Percentiles rank a stretch among this genome's conserved stretches.
These are phyloP conservation scores for Drosophila trichaetosa DNA, from an alignment of 2,888 invertebrate genomes.

Conservation along the genomic window DNA sequence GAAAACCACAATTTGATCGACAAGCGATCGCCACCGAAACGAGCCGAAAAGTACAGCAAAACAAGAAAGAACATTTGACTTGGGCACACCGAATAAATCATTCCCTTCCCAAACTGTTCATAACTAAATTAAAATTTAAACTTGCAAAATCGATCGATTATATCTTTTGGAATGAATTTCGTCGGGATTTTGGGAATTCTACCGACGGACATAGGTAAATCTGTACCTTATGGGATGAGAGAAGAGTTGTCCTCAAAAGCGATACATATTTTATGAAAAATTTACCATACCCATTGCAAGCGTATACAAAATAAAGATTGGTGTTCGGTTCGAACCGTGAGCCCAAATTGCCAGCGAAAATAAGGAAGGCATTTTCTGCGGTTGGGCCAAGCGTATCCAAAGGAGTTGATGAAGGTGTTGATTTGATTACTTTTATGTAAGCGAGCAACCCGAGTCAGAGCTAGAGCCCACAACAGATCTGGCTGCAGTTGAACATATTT, in stretches of 20 bases:
- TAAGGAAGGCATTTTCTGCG: constrained; percentile 73
- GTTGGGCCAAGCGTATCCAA: constrained; percentile 70
- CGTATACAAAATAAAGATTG: constrained; percentile 43
- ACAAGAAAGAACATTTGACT: constrained; percentile 1
- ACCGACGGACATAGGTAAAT: background rate
- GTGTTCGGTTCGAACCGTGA: constrained; percentile 47
- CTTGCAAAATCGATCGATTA: background rate
- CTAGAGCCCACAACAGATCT: constrained; percentile 25
- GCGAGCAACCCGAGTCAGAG: constrained; percentile 46
- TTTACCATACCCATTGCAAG: background rate
- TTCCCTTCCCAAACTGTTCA: background rate
- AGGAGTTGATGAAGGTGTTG: constrained; percentile 83
- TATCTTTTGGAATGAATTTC: background rate
- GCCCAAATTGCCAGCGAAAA: constrained; percentile 66
- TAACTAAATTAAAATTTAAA: background rate
- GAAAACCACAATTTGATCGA: constrained; percentile 81
- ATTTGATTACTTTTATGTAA: constrained; percentile 84
- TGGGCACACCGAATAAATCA: background rate
- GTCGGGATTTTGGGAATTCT: rapidly evolving
- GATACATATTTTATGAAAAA: background rate
- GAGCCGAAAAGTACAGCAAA: constrained; percentile 13
- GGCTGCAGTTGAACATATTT: constrained; percentile 65
- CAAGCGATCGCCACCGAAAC: constrained; percentile 78
- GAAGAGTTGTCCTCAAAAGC: background rate
- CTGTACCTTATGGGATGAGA: background rate